phyloP scores from a whole-genome alignment of 1,140 invertebrate genomes.

The Drosophila serrata region DNA sequence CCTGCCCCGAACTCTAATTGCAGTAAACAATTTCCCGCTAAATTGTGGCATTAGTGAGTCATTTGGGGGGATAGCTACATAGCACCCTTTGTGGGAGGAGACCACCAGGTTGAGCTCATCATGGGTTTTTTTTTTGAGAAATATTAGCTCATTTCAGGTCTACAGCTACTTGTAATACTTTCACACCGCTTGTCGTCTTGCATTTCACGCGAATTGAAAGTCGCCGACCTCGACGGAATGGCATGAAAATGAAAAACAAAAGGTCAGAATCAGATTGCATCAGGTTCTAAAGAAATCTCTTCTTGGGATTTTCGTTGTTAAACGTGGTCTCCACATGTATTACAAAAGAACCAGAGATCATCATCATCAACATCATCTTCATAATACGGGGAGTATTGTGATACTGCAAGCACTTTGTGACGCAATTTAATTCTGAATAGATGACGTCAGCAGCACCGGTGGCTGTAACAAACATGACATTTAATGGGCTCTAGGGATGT shows the following conservation, averaged over 20 bases:
- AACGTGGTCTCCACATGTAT: constrained; percentile 33
- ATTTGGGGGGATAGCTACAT: constrained; percentile 20
- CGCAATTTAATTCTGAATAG: constrained; percentile 37
- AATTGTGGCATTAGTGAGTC: constrained; percentile 71
- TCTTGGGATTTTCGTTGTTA: constrained; percentile 18
- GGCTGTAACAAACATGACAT: constrained; percentile 26
- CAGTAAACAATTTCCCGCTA: constrained; percentile 55
- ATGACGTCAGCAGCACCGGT: constrained; percentile 48
- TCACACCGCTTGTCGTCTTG: constrained; percentile 33
- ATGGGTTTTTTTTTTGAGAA: constrained; percentile 3
- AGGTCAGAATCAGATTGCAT: constrained; percentile 43
- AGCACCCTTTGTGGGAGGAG: neutral
- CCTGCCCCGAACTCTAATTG: constrained; percentile 62
- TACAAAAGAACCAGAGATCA: constrained; percentile 32
- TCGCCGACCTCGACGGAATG: constrained; percentile 50
- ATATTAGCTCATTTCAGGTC: constrained; percentile 26
- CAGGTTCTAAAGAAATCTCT: constrained; percentile 33
- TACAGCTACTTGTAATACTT: neutral
- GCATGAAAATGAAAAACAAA: constrained; percentile 18
- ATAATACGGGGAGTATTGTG: constrained; percentile 18
- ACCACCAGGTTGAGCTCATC: constrained; percentile 37
- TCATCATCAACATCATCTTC: constrained; percentile 42
- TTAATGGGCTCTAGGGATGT: constrained; percentile 25
- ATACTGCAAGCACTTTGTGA: constrained; percentile 36
- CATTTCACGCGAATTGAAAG: constrained; percentile 63